Evolutionary conservation across 2,797 vertebrate genomes (phyloP).

Genomic region (Carcharodon carcharias): DNA sequence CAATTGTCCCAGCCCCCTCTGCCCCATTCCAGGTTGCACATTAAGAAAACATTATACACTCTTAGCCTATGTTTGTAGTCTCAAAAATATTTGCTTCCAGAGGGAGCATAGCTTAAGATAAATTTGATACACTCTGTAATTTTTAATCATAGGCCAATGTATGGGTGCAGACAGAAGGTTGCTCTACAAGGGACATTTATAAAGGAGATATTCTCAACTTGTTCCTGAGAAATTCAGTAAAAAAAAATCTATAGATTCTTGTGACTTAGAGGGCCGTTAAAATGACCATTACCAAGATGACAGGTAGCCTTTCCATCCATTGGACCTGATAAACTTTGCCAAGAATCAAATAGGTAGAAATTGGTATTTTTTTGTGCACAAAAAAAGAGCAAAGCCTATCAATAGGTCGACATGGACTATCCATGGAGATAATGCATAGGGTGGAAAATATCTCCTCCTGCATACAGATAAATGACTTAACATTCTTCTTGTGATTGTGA

Average conservation of each 20-base stretch:
- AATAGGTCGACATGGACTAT: neutral
- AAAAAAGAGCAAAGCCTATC: neutral
- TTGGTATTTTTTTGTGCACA: neutral
- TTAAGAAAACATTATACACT: neutral
- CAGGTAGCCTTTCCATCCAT: neutral
- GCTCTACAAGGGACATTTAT: neutral
- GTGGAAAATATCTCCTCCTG: neutral
- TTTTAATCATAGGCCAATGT: neutral
- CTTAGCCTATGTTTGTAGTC: neutral
- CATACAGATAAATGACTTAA: neutral
- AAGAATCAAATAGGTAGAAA: neutral
- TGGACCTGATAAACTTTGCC: neutral
- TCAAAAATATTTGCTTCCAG: neutral
- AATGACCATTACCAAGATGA: neutral
- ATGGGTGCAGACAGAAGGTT: neutral
- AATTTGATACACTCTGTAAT: neutral
- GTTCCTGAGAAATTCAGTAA: neutral
- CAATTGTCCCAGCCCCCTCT: too few relatives aligned
- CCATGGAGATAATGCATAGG: neutral
- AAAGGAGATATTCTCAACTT: neutral
- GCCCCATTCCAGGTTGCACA: too few relatives aligned
- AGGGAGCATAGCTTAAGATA: neutral
- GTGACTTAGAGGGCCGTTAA: neutral
- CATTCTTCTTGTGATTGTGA: neutral
- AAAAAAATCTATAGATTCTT: neutral